A percentile compares a stretch with the other conserved stretches of the same genome.
phyloP scores from a whole-genome alignment of 2,888 invertebrate species.

The Heterodera filipjevi region DNA sequence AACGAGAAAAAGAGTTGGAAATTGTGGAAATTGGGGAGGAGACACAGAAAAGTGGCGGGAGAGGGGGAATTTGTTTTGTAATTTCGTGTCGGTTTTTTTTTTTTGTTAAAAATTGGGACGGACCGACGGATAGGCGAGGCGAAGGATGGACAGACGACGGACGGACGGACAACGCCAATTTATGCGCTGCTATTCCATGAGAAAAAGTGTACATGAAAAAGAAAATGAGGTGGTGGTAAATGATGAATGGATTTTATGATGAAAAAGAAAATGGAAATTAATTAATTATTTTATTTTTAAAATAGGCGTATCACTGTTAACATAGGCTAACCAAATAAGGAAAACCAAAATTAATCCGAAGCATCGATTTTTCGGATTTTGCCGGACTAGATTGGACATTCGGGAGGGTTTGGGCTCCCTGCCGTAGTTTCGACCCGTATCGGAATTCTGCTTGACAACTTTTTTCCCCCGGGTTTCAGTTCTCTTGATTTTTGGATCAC shows the following conservation, averaged over 20 bases:
- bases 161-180: background rate
- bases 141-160: background rate
- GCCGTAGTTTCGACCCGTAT: no score
- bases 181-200: background rate
- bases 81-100: background rate
- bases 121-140: no score
- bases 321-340: no score
- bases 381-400: no score
- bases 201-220: background rate
- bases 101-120: constrained; percentile 9
- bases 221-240: background rate
- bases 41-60: background rate
- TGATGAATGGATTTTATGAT: background rate
- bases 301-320: no score
- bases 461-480: no score
- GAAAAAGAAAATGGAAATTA: background rate
- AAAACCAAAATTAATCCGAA: no score
- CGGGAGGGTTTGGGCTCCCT: no score
- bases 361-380: no score
- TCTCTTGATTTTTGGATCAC: no score
- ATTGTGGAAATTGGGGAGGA: background rate
- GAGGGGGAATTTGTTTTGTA: background rate
- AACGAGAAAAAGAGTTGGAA: constrained; percentile 7
- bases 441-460: no score
- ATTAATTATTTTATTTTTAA: no score